Conservation (phyloP, 2,113 vertebrate species). For the Nannobrachium achirus region DNA sequence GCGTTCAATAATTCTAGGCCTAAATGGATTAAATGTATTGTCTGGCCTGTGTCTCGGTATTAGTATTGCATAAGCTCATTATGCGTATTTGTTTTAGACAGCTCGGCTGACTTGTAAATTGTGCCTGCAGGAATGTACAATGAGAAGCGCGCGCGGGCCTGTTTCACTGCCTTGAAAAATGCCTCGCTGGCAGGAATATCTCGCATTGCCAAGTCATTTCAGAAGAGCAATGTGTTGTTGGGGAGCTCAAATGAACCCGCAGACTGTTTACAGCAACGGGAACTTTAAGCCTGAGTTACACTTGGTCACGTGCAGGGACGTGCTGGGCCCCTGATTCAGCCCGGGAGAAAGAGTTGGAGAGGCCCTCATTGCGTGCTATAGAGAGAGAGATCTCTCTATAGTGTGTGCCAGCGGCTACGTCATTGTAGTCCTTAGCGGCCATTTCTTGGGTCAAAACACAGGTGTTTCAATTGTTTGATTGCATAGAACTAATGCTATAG, state of each 20-base stretch:
- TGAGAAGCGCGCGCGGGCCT: slow-evolving; percentile 55
- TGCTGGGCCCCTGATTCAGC: no score
- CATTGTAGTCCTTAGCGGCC: no score
- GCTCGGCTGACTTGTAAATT: slow-evolving; percentile 48
- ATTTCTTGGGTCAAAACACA: no score
- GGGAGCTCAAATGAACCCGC: slow-evolving; percentile 19
- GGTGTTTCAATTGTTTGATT: no score
- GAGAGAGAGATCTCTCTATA: no score
- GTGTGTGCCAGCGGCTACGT: no score
- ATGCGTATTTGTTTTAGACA: slow-evolving; percentile 45
- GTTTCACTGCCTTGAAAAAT: slow-evolving; percentile 40
- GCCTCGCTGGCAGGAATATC: slow-evolving; percentile 15
- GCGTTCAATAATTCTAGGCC: no score
- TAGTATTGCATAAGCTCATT: slow-evolving; percentile 60
- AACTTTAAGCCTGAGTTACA: slow-evolving; percentile 19
- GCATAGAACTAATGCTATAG: no score
- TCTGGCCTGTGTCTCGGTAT: slow-evolving; percentile 38
- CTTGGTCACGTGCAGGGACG: no score
- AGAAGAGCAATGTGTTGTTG: slow-evolving; percentile 13
- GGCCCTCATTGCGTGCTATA: no score
- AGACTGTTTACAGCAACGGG: slow-evolving; percentile 10
- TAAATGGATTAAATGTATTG: slow-evolving; percentile 35
- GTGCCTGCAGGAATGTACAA: slow-evolving; percentile 50
- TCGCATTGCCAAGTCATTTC: slow-evolving; percentile 1
- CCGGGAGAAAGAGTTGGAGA: no score